Base-by-base conservation (phyloP, 2,113 vertebrate species). In the Tichodroma muraria region DNA sequence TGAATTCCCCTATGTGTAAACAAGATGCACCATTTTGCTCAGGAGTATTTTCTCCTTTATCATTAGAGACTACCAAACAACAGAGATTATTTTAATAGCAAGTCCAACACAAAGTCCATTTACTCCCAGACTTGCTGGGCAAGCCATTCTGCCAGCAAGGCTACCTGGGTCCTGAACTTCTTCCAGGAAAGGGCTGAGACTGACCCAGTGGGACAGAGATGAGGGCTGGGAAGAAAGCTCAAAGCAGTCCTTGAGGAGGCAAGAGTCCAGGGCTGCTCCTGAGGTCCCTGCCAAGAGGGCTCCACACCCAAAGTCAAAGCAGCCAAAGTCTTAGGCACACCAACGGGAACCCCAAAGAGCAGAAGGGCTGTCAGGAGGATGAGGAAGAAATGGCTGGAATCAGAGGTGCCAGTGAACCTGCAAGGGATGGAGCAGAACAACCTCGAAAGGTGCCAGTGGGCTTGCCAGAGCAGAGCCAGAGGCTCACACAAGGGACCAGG, bases 401-500 rank as follows among this genome's bases (percentile, higher is more conserved):
- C 66, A 79, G 40, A 45, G 44, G 27, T 9, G 8, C 25, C 61
- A 42, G 44, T 6, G 20, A 7, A 33, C 44, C 49, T 60, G 44
- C 23, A 15, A 30, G 23, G 44, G 42, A 71, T 3, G 38, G 40
- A 88, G 61, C 33, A 25, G 30, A 42, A 8, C 23, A 53, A 56
- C 12, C 12, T 15, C 0, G 0, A 28, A 61, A 68, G 30, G 44
- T 0, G 2, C 38, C 24, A 11, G 24, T 5, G 52, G 37, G 38
- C 57, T 71, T 25, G 52, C 4, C 56, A 52, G 60, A 70, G 76
- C 42, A 60, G 45, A 85, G 66, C 24, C 85, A 73, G 37, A 50
- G 56, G 33, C 33, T 56, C 6, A 2, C 13, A 45, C 0, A 0
- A 53, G 27, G 18, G 47, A 33, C 1, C 0, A 18, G 52, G 18